phyloP scores from a whole-genome alignment of 2,888 invertebrate genomes.

The Julus scanicus region DNA sequence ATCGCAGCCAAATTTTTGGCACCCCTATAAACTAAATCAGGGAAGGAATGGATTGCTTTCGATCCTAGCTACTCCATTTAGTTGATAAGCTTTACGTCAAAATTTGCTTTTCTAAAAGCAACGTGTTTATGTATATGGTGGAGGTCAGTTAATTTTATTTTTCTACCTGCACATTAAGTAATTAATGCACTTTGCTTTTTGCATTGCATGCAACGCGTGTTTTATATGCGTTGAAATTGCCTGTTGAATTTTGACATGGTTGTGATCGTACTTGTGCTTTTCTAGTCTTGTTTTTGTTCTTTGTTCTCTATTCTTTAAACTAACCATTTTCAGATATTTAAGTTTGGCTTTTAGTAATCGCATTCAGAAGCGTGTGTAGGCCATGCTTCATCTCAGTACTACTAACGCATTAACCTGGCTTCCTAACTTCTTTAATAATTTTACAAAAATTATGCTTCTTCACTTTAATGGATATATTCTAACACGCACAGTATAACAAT shows the following conservation, averaged over 20 bases:
- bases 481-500: background rate
- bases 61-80: conserved; percentile 18
- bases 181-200: background rate
- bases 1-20: too few relatives aligned
- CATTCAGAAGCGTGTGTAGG: background rate
- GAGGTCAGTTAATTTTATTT: conserved; percentile 1
- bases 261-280: background rate
- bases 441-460: background rate
- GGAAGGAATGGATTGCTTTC: background rate
- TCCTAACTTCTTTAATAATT: background rate
- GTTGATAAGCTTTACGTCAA: background rate
- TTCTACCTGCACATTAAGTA: background rate
- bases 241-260: background rate
- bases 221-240: background rate
- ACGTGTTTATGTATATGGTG: background rate
- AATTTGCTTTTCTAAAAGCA: background rate
- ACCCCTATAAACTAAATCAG: background rate
- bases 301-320: background rate
- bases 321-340: background rate
- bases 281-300: background rate
- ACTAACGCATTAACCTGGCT: background rate
- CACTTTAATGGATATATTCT: background rate
- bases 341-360: conserved; percentile 15
- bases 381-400: background rate
- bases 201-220: background rate